These are phyloP conservation scores for Sebastiscus tertius DNA, from an alignment of 2,797 vertebrate genomes.

Conservation along the genomic window DNA sequence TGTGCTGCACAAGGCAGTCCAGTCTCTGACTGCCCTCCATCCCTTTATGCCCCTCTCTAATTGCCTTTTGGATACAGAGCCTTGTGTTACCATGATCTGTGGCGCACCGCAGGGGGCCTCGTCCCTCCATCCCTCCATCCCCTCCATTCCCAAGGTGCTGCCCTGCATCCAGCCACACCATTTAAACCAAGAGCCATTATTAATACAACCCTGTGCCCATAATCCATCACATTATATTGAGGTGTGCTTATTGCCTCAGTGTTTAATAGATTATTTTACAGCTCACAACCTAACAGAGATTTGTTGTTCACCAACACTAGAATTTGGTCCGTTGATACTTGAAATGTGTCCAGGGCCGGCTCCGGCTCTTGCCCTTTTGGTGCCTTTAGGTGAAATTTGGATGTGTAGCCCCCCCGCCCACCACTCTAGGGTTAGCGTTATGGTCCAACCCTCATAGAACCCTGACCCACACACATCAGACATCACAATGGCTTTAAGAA, in stretches of 20 bases:
- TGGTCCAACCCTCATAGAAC: too few species aligned
- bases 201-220: slow-evolving; percentile 31
- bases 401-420: too few species aligned
- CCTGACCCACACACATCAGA: too few species aligned
- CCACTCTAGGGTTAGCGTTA: too few species aligned
- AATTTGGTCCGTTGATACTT: not conserved
- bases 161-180: not conserved
- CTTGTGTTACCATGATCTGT: slow-evolving; percentile 29
- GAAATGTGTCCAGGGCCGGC: not conserved
- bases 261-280: slow-evolving; percentile 54
- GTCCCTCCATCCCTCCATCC: not conserved
- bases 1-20: not conserved
- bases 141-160: not conserved
- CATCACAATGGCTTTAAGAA: too few species aligned
- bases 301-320: slow-evolving; percentile 23
- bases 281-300: slow-evolving; percentile 42
- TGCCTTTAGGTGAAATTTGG: too few species aligned
- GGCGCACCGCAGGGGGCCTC: slow-evolving; percentile 32
- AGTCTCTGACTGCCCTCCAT: not conserved
- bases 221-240: slow-evolving; percentile 53
- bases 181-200: slow-evolving; percentile 21
- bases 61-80: slow-evolving; percentile 38
- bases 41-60: slow-evolving; percentile 18
- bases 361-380: too few species aligned
- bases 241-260: slow-evolving; percentile 33